These are phyloP conservation scores for Alviniconcha marisindica DNA, from an alignment of 1,140 invertebrate species.

Conservation along the genomic window DNA sequence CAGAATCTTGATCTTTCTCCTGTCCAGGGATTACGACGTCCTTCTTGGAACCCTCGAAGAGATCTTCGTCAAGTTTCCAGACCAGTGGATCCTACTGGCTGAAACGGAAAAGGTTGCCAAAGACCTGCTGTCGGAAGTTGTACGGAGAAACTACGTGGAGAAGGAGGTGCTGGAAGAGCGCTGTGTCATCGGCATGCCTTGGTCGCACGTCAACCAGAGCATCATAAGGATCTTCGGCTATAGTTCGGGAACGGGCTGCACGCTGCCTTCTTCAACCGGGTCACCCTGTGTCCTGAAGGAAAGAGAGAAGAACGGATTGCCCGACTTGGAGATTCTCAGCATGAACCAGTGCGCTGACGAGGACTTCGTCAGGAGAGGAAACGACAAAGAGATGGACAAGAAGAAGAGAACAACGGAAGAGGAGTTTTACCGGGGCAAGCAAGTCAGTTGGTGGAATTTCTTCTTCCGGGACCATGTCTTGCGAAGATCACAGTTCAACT, in stretches of 20 bases:
- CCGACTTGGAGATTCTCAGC: conserved; percentile 50
- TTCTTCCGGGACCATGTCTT: conserved; percentile 53
- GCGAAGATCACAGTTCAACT: conserved; percentile 40
- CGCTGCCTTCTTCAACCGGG: conserved; percentile 49
- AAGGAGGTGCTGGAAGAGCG: conserved; percentile 43
- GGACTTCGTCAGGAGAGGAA: conserved; percentile 8
- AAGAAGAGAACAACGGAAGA: conserved; percentile 40
- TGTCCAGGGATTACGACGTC: conserved; percentile 53
- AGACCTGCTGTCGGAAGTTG: conserved; percentile 43
- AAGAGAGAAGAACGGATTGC: conserved; percentile 42
- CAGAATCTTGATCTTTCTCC: conserved; percentile 52
- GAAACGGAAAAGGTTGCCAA: conserved; percentile 47
- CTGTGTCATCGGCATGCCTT: conserved; percentile 54
- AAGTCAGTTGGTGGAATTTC: conserved; percentile 59
- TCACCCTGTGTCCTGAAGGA: conserved; percentile 39
- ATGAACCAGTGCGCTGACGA: conserved; percentile 45
- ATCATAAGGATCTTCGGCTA: conserved; percentile 36
- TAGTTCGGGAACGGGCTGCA: conserved; percentile 18
- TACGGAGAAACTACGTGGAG: conserved; percentile 41
- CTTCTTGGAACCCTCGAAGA: conserved; percentile 55
- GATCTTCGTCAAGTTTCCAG: conserved; percentile 47
- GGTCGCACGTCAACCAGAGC: conserved; percentile 51
- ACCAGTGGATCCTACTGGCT: conserved; percentile 58
- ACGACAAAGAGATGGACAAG: conserved; percentile 20
- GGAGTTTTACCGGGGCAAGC: conserved; percentile 51